Evolutionary conservation across 92 coral and sea anemone species (phyloP).

Genomic region (Epizoanthus scotinus): DNA sequence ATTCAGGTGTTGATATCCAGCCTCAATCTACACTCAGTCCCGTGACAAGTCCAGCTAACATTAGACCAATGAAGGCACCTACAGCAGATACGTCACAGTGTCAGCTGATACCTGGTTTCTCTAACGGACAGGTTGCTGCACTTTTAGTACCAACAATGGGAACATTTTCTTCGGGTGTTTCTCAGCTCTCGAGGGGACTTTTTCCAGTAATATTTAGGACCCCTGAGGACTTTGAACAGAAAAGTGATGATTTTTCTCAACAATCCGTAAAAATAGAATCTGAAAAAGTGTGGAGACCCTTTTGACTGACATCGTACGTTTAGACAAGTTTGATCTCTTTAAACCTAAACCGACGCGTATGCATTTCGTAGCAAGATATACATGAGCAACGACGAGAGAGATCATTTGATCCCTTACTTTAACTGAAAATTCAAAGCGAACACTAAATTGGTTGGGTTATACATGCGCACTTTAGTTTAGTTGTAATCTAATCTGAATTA

Average conservation of each 20-base stretch:
- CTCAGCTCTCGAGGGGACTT: slow-evolving; percentile 4
- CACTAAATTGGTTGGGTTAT: too few relatives aligned
- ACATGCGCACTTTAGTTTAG: too few relatives aligned
- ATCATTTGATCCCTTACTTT: too few relatives aligned
- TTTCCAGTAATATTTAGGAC: slow-evolving; percentile 37
- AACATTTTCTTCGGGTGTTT: slow-evolving; percentile 34
- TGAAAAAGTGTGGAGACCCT: slow-evolving; percentile 36
- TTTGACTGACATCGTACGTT: background rate
- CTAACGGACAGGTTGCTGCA: slow-evolving; percentile 53
- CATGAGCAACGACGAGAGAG: too few relatives aligned
- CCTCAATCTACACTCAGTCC: slow-evolving; percentile 39
- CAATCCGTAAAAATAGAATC: slow-evolving; percentile 31
- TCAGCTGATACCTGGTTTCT: slow-evolving; percentile 44
- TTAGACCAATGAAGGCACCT: slow-evolving; percentile 38
- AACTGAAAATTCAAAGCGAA: too few relatives aligned
- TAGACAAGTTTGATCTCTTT: background rate
- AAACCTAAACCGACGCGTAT: background rate
- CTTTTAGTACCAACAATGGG: slow-evolving; percentile 51
- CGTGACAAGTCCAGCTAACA: slow-evolving; percentile 22
- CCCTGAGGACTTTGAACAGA: slow-evolving; percentile 14
- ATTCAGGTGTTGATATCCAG: background rate
- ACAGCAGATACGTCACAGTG: slow-evolving; percentile 34
- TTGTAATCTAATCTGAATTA: too few relatives aligned
- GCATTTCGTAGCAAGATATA: too few relatives aligned
- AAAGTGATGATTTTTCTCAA: background rate